A percentile compares a stretch with the other conserved stretches of the same genome.
These are phyloP conservation scores for Diogma glabrata DNA, from an alignment of 2,888 invertebrate genomes.

Conservation along the genomic window DNA sequence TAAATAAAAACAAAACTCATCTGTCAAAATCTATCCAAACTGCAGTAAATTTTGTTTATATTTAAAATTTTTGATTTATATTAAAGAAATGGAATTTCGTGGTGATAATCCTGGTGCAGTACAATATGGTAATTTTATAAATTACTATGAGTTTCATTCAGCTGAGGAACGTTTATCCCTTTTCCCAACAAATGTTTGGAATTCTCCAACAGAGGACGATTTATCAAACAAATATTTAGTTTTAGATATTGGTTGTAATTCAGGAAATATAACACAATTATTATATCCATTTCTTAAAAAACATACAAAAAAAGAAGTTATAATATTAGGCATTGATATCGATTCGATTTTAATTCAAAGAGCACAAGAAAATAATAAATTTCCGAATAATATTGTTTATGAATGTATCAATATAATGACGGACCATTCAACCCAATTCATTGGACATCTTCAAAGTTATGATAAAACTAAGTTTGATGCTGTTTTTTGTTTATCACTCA, in stretches of 20 bases:
- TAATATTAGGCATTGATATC: constrained; percentile 57
- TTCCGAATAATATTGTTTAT: constrained; percentile 40
- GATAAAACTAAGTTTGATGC: constrained; percentile 47
- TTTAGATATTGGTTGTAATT: constrained; percentile 69
- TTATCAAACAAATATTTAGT: constrained; percentile 35
- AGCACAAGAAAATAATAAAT: constrained; percentile 44
- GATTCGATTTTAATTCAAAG: constrained; percentile 57
- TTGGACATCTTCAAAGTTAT: constrained; percentile 19
- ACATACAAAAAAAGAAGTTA: constrained; percentile 18
- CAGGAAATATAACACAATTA: constrained; percentile 58
- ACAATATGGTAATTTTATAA: constrained; percentile 72
- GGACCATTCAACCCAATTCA: constrained; percentile 25
- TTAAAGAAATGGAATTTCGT: constrained; percentile 26
- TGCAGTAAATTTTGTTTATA: too few species aligned
- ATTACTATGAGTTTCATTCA: constrained; percentile 74
- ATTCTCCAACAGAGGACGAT: constrained; percentile 25
- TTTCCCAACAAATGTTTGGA: constrained; percentile 43
- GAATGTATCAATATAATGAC: constrained; percentile 49
- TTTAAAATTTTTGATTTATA: not conserved
- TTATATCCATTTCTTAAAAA: constrained; percentile 41
- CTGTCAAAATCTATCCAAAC: too few species aligned
- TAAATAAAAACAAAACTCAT: too few species aligned
- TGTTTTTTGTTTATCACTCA: constrained; percentile 69
- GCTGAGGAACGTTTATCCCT: constrained; percentile 53
- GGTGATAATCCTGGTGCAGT: constrained; percentile 61